These are phyloP conservation scores for Hyalella azteca DNA, from an alignment of 2,888 invertebrate genomes.

Conservation along the genomic window DNA sequence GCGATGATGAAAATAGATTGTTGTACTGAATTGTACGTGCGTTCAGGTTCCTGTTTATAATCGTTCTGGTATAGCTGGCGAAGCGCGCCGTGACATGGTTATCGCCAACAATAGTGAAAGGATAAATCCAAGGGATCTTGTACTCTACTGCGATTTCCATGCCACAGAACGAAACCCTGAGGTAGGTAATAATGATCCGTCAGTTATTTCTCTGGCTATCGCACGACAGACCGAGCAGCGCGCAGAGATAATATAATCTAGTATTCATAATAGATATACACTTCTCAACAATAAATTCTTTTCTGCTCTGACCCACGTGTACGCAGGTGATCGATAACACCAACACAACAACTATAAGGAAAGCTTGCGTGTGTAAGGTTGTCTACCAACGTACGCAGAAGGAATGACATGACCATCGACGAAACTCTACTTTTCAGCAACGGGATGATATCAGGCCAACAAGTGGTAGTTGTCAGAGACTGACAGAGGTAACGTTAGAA, in stretches of 20 bases:
- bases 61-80: conserved; percentile 17
- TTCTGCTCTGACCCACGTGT: not conserved
- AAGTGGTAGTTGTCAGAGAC: no score
- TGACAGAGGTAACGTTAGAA: no score
- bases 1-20: not conserved
- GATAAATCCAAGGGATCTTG: no score
- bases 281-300: not conserved
- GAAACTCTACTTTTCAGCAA: no score
- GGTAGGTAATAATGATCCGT: conserved; percentile 27
- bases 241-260: conserved; percentile 3
- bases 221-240: not conserved
- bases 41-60: conserved; percentile 1
- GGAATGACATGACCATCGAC: no score
- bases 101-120: no score
- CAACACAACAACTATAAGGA: conserved; percentile 26
- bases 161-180: conserved; percentile 21
- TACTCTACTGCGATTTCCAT: not conserved
- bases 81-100: not conserved
- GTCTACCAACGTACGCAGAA: no score
- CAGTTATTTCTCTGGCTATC: not conserved
- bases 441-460: no score
- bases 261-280: conserved; percentile 11
- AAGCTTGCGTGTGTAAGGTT: no score
- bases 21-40: conserved; percentile 28
- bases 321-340: not conserved